phyloP scores from a whole-genome alignment of 2,888 invertebrate genomes.

The Plagiodera versicolora region DNA sequence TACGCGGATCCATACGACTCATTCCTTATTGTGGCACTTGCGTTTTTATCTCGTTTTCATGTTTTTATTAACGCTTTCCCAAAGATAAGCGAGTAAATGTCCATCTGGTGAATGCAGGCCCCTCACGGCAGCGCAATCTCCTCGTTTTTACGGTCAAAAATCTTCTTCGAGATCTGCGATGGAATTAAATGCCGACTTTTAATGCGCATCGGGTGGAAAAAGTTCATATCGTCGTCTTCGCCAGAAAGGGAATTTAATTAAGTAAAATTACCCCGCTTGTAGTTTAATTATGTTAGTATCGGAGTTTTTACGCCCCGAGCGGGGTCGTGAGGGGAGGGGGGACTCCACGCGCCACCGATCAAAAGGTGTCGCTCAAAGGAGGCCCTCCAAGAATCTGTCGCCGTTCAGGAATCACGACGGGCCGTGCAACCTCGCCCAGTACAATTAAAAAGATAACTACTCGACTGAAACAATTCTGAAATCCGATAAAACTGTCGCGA shows the following conservation, averaged over 20 bases:
- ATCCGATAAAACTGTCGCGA: slow-evolving; percentile 37
- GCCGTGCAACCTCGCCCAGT: slow-evolving; percentile 21
- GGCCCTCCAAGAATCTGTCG: slow-evolving; percentile 24
- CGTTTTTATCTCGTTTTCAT: slow-evolving; percentile 45
- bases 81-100: slow-evolving; percentile 43
- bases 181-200: slow-evolving; percentile 60
- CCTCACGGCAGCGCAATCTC: slow-evolving; percentile 44
- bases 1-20: slow-evolving; percentile 24
- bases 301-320: slow-evolving; percentile 53
- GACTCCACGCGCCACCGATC: slow-evolving; percentile 50
- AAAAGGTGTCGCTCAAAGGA: slow-evolving; percentile 50
- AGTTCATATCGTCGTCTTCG: slow-evolving; percentile 56
- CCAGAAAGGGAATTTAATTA: slow-evolving; percentile 61
- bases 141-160: slow-evolving; percentile 57
- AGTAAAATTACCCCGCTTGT: slow-evolving; percentile 61
- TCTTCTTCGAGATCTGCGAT: slow-evolving; percentile 58
- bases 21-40: slow-evolving; percentile 28
- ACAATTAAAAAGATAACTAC: slow-evolving; percentile 52
- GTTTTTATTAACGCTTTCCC: slow-evolving; percentile 44
- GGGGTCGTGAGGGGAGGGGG: slow-evolving; percentile 38
- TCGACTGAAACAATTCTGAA: slow-evolving; percentile 47
- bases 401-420: slow-evolving; percentile 17
- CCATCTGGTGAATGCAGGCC: slow-evolving; percentile 50
- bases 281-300: slow-evolving; percentile 61
- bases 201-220: slow-evolving; percentile 59